Percentiles rank a stretch among this genome's conserved stretches.
These are phyloP conservation scores for Sericinus montela DNA, from an alignment of 2,888 invertebrate genomes.

Conservation along the genomic window DNA sequence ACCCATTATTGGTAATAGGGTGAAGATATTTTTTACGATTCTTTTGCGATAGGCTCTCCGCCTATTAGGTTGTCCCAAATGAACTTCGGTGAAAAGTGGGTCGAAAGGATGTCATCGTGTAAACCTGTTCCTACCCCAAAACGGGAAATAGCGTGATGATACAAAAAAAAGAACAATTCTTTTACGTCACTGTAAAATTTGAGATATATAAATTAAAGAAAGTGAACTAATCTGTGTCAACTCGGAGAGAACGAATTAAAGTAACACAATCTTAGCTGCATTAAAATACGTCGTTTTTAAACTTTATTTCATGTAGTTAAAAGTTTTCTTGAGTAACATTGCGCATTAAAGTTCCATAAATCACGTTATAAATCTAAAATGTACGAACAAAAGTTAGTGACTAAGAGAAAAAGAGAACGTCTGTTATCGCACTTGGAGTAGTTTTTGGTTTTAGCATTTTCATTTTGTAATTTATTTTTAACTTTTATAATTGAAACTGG, in stretches of 20 bases:
- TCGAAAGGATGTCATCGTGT: no score
- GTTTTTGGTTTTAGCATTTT: constrained; percentile 1
- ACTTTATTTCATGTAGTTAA: constrained; percentile 6
- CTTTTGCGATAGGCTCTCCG: no score
- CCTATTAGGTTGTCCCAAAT: no score
- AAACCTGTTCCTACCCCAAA: no score
- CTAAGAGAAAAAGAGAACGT: constrained; percentile 1
- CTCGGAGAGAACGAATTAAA: no score
- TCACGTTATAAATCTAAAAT: constrained; percentile 13
- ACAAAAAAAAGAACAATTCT: no score
- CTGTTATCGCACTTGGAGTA: constrained; percentile 6
- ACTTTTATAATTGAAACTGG: background rate
- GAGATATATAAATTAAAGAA: background rate
- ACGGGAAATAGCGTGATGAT: no score
- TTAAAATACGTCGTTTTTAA: background rate
- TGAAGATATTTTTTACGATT: no score
- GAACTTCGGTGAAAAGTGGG: no score
- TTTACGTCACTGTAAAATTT: no score
- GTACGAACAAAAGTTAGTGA: constrained; percentile 8
- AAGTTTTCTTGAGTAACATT: constrained; percentile 11
- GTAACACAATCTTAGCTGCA: background rate
- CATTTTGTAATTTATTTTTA: background rate
- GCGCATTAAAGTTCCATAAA: constrained; percentile 17
- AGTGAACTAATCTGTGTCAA: background rate
- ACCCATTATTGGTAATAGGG: no score